These are phyloP conservation scores for Pampusana beccarii DNA, from an alignment of 2,113 vertebrate species.

Conservation along the genomic window DNA sequence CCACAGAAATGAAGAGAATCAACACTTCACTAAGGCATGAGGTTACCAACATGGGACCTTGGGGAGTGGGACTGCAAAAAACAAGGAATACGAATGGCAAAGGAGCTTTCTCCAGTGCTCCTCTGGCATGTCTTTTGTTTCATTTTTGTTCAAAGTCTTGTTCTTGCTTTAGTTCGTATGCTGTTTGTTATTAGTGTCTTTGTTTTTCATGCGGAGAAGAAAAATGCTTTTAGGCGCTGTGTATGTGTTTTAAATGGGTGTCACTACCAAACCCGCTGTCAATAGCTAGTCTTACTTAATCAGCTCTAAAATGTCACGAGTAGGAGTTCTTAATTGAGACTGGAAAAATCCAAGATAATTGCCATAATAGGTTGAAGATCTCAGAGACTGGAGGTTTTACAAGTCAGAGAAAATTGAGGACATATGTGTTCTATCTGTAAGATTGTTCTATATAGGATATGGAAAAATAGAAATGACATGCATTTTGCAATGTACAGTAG, in stretches of 20 bases:
- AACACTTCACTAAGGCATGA: not conserved
- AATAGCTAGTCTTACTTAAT: constrained; percentile 24
- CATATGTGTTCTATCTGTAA: not conserved
- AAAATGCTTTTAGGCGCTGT: not conserved
- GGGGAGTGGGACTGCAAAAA: not conserved
- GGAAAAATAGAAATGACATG: constrained; percentile 29
- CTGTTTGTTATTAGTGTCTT: not conserved
- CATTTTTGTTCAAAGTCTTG: not conserved
- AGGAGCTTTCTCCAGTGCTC: not conserved
- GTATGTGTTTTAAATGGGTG: not conserved
- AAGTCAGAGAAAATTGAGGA: not conserved
- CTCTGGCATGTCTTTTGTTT: not conserved
- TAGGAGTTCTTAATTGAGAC: not conserved
- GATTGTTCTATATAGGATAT: not conserved
- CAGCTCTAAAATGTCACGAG: not conserved
- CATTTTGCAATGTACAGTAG: constrained; percentile 35
- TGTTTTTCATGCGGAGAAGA: not conserved
- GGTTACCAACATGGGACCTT: not conserved
- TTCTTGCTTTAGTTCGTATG: not conserved
- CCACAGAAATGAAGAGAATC: not conserved
- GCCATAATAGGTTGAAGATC: not conserved
- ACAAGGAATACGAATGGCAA: not conserved
- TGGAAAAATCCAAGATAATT: constrained; percentile 34
- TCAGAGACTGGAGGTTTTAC: not conserved
- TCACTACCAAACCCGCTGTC: not conserved